These are phyloP conservation scores for Pogonomyrmex californicus DNA, from an alignment of 1,140 invertebrate species.

Conservation along the genomic window DNA sequence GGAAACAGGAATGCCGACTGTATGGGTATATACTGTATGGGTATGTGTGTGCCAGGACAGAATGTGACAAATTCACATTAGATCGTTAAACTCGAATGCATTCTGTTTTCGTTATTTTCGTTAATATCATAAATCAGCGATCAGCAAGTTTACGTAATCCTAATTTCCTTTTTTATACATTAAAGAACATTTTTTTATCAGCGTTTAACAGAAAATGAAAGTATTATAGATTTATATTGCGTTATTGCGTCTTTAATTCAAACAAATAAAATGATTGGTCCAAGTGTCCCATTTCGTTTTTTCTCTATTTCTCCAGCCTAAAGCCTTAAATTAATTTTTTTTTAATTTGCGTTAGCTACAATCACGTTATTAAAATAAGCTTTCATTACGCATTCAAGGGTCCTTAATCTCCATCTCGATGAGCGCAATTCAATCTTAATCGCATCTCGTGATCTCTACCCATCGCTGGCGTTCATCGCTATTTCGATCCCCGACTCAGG, in stretches of 20 bases:
- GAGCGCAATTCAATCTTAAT: conserved; percentile 20
- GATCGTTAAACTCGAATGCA: conserved; percentile 16
- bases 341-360: neutral
- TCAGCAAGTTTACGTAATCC: neutral
- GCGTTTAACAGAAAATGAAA: neutral
- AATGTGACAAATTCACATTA: conserved; percentile 43
- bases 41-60: neutral
- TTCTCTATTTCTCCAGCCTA: neutral
- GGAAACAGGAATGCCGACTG: conserved; percentile 38
- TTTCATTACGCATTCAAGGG: neutral
- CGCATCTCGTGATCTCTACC: neutral
- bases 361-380: neutral
- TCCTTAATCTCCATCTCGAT: neutral
- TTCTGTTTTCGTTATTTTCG: neutral
- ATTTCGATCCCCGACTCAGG: neutral
- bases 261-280: neutral
- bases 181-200: neutral
- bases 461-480: neutral
- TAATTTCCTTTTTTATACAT: neutral
- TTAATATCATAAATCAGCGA: neutral
- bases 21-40: neutral
- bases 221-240: neutral
- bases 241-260: neutral
- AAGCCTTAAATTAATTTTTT: neutral
- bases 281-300: neutral